Conservation (phyloP, 1,140 invertebrate species). For the Aphelinus certus region DNA sequence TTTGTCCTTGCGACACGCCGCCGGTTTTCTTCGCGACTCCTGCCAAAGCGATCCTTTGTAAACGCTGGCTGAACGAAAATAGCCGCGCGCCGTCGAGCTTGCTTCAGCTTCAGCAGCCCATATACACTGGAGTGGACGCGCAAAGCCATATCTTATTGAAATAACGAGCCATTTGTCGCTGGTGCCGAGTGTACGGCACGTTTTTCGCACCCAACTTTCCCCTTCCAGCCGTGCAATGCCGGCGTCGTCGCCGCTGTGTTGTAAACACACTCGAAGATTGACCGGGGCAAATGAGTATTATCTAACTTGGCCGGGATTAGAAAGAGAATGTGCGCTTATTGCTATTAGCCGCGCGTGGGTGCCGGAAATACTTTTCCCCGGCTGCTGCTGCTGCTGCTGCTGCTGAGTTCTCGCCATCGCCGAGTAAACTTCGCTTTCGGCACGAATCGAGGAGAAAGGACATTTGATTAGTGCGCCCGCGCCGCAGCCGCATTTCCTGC, state of each 20-base stretch:
- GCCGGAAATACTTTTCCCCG: constrained; percentile 28
- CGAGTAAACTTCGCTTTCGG: not conserved
- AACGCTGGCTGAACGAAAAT: no score
- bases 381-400: not conserved
- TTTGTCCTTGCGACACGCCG: constrained; percentile 29
- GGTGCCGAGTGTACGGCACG: no score
- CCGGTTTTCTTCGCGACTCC: constrained; percentile 30
- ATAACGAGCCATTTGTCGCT: not conserved
- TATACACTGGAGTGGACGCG: not conserved
- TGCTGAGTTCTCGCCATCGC: not conserved
- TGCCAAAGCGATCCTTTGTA: not conserved
- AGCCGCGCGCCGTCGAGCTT: no score
- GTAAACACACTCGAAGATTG: not conserved
- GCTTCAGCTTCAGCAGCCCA: no score
- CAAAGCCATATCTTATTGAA: constrained; percentile 17
- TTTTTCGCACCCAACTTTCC: no score
- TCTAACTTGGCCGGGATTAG: constrained; percentile 31
- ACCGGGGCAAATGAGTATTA: constrained; percentile 33
- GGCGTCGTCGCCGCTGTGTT: not conserved
- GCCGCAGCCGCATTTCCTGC: not conserved
- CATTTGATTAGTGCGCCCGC: constrained; percentile 3
- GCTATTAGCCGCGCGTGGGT: constrained; percentile 17
- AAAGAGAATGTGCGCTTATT: constrained; percentile 30
- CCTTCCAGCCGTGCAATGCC: no score
- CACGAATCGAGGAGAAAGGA: constrained; percentile 2